Conservation (phyloP, 2,113 vertebrate genomes). For the Crocuta crocuta region DNA sequence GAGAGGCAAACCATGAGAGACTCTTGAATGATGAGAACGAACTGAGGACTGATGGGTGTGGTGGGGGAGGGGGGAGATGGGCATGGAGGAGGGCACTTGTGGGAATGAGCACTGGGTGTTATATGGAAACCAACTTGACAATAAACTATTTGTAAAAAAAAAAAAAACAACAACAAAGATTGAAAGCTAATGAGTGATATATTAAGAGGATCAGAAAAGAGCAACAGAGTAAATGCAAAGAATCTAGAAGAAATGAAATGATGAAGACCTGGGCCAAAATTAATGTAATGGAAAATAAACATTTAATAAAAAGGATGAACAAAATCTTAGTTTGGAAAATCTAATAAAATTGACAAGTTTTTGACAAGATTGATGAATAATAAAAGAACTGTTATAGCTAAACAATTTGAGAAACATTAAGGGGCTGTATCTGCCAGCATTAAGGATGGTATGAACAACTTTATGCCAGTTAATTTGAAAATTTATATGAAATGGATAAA, state of each 20-base stretch:
- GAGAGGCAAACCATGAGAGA: no score
- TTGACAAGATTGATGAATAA: neutral
- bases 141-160: no score
- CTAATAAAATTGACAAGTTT: conserved; percentile 8
- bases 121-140: no score
- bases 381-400: neutral
- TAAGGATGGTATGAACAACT: neutral
- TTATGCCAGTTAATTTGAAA: neutral
- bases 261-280: neutral
- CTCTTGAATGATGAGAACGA: no score
- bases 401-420: neutral
- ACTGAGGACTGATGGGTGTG: no score
- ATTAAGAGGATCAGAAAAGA: neutral
- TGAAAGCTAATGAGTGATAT: neutral
- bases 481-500: neutral
- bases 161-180: neutral
- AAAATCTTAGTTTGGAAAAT: conserved; percentile 21
- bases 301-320: neutral
- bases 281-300: neutral
- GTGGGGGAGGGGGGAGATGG: no score
- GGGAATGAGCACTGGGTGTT: no score
- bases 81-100: no score
- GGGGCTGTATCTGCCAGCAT: neutral
- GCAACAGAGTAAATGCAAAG: neutral
- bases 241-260: neutral